phyloP scores from a whole-genome alignment of 1,140 invertebrate genomes.

The Drosophila subobscura region DNA sequence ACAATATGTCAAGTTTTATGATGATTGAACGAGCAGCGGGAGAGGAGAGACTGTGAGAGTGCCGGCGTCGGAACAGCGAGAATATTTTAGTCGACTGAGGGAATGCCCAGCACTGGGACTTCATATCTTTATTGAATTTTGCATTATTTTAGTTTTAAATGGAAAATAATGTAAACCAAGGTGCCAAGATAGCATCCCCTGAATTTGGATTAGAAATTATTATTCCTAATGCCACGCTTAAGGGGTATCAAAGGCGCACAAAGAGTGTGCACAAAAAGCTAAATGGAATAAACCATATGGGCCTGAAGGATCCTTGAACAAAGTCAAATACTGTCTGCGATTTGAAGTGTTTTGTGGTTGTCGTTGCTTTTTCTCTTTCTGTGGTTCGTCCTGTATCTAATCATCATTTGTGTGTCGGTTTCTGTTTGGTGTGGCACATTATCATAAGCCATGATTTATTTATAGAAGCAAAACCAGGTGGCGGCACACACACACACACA shows the following conservation, averaged over 20 bases:
- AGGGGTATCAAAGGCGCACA: no score
- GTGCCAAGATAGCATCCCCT: no score
- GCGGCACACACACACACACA: constrained; percentile 1
- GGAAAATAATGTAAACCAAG: no score
- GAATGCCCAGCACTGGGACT: no score
- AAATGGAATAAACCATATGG: no score
- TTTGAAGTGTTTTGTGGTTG: constrained; percentile 16
- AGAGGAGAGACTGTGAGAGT: background rate
- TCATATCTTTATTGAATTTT: no score
- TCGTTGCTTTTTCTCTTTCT: background rate
- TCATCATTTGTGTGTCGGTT: constrained; percentile 4
- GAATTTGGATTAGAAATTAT: no score
- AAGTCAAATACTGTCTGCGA: constrained; percentile 44
- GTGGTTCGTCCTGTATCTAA: constrained; percentile 24
- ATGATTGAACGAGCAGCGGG: constrained; percentile 46
- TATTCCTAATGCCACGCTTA: no score
- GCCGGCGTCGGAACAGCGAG: no score
- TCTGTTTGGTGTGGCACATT: constrained; percentile 34
- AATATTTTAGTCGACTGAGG: no score
- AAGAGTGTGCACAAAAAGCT: no score
- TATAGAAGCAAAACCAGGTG: constrained; percentile 64
- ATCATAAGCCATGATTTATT: constrained; percentile 73
- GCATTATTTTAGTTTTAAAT: no score
- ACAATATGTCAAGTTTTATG: constrained; percentile 43
- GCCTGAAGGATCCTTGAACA: constrained; percentile 5